phyloP scores from a whole-genome alignment of 2,797 vertebrate species.

The Molossus alvarezi region DNA sequence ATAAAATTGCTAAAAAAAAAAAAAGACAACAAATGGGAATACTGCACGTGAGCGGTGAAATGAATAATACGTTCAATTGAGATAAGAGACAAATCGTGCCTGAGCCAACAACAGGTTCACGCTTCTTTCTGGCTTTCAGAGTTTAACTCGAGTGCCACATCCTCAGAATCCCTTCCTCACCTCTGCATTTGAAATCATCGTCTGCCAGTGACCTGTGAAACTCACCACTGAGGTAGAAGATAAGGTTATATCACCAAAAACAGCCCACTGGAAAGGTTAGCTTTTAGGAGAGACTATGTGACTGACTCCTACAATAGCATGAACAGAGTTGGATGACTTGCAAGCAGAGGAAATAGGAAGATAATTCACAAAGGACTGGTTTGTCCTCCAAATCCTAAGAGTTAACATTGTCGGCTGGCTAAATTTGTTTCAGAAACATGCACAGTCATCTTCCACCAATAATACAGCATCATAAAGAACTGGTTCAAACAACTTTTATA shows the following conservation, averaged over 20 bases:
- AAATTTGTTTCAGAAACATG: slow-evolving; percentile 54
- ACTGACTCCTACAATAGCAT: slow-evolving; percentile 35
- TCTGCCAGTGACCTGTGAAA: slow-evolving; percentile 59
- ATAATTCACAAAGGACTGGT: not conserved
- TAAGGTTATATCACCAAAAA: slow-evolving; percentile 57
- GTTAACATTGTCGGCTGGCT: not conserved
- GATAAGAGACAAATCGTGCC: slow-evolving; percentile 29
- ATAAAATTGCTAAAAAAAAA: not conserved
- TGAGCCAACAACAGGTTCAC: not conserved
- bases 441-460: not conserved
- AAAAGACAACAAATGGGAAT: not conserved
- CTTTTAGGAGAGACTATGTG: slow-evolving; percentile 8
- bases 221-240: not conserved
- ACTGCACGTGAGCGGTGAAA: not conserved
- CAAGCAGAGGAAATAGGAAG: not conserved
- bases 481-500: slow-evolving; percentile 37
- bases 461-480: slow-evolving; percentile 54
- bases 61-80: not conserved
- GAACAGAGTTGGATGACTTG: not conserved
- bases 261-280: slow-evolving; percentile 5
- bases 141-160: not conserved
- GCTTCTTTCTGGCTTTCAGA: not conserved
- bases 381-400: not conserved
- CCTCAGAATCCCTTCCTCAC: slow-evolving; percentile 22
- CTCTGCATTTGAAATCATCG: slow-evolving; percentile 56